Conservation (phyloP, 1,140 invertebrate species). For the Bemisia tabaci region DNA sequence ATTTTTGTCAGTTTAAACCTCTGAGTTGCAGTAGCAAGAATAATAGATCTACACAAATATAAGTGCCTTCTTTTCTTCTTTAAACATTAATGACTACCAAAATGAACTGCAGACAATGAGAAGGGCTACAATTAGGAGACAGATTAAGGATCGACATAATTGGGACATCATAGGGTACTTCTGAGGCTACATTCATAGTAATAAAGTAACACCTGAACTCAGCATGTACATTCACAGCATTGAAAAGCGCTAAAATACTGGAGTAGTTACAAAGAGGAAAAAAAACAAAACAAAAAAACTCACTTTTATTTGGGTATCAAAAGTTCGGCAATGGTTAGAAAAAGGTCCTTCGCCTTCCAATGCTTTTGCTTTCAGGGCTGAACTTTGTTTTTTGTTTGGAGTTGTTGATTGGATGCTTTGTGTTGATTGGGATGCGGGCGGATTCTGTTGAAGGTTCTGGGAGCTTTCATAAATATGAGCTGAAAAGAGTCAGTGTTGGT, state of each 20-base stretch:
- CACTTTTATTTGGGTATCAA: conserved; percentile 45
- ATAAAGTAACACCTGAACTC: too few relatives aligned
- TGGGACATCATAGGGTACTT: too few relatives aligned
- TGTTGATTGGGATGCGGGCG: neutral
- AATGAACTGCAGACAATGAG: too few relatives aligned
- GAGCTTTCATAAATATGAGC: neutral
- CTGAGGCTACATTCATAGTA: too few relatives aligned
- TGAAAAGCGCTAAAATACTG: neutral
- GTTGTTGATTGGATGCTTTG: conserved; percentile 16
- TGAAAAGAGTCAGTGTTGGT: neutral
- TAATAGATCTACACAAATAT: too few relatives aligned
- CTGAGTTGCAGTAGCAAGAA: too few relatives aligned
- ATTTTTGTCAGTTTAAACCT: too few relatives aligned
- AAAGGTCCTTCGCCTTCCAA: conserved; percentile 43
- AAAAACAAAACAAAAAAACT: conserved; percentile 6
- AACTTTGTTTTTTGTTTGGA: conserved; percentile 34
- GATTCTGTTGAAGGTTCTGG: neutral
- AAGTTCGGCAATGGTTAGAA: conserved; percentile 45
- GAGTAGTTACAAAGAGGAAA: neutral
- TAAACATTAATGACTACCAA: too few relatives aligned
- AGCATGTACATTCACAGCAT: too few relatives aligned
- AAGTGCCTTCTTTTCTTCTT: too few relatives aligned
- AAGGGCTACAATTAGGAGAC: too few relatives aligned
- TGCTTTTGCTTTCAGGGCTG: conserved; percentile 31
- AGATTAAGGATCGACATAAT: too few relatives aligned